These are phyloP conservation scores for Silurus glanis DNA, from an alignment of 2,113 vertebrate species.

Conservation along the genomic window DNA sequence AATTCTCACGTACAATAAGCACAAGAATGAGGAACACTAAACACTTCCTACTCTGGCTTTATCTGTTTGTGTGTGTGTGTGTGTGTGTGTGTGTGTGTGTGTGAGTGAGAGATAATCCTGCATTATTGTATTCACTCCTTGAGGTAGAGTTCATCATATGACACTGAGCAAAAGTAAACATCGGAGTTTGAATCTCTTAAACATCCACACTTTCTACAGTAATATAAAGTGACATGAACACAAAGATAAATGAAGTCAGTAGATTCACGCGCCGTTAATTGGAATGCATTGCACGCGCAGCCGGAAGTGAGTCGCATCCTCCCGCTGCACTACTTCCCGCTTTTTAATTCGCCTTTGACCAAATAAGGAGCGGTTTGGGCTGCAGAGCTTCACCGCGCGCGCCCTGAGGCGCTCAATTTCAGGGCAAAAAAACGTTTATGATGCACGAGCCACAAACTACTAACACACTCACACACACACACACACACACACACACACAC, in stretches of 20 bases:
- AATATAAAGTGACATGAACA: background rate
- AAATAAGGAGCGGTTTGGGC: conserved; percentile 41
- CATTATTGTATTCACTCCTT: background rate
- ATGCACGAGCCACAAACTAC: background rate
- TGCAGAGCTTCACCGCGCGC: too few species aligned
- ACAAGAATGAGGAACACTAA: background rate
- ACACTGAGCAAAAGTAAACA: background rate
- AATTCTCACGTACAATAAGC: background rate
- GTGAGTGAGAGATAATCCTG: background rate
- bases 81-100: background rate
- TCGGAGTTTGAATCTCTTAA: background rate
- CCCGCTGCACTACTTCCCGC: conserved; percentile 31
- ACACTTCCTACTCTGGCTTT: too few species aligned
- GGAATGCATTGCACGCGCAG: background rate
- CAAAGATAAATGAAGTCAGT: background rate
- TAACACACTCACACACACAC: background rate
- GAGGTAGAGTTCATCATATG: background rate
- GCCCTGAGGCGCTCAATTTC: background rate
- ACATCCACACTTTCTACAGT: background rate
- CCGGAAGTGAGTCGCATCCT: conserved; percentile 10
- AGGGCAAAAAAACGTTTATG: too few species aligned
- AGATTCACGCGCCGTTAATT: background rate
- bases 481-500: conserved; percentile 2
- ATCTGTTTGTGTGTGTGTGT: background rate
- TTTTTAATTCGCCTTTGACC: conserved; percentile 33